These are phyloP conservation scores for Vanessa atalanta DNA, from an alignment of 1,140 invertebrate genomes.

Conservation along the genomic window DNA sequence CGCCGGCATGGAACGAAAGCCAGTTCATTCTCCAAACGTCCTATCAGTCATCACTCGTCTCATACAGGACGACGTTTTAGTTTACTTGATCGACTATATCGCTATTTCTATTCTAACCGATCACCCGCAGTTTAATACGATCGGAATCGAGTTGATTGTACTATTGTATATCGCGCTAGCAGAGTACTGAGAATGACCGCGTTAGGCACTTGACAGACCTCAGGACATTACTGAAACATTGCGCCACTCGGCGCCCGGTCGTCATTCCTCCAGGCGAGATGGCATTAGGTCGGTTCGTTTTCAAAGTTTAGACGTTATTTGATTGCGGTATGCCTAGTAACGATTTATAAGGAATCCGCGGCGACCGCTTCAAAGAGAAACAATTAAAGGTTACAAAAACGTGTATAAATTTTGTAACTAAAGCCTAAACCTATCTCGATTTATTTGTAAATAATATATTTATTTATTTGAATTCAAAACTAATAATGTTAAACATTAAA, in stretches of 20 bases:
- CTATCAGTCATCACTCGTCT: background rate
- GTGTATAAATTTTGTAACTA: background rate
- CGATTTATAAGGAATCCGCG: background rate
- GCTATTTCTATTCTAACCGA: background rate
- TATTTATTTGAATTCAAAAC: too few relatives aligned
- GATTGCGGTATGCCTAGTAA: background rate
- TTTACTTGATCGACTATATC: background rate
- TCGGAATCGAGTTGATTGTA: background rate
- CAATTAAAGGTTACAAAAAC: too few relatives aligned
- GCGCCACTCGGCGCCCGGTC: background rate
- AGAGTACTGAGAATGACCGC: background rate
- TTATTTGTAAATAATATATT: constrained; percentile 4
- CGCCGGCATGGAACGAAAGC: background rate
- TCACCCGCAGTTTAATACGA: background rate
- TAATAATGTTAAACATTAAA: too few relatives aligned
- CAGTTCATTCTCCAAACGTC: background rate
- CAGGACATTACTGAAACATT: background rate
- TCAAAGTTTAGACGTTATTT: background rate
- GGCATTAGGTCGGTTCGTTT: background rate
- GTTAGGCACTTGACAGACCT: constrained; percentile 7
- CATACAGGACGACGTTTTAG: background rate
- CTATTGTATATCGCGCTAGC: background rate
- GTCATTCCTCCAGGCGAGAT: background rate
- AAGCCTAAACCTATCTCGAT: background rate
- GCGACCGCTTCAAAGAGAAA: too few relatives aligned